Evolutionary conservation across 2,113 vertebrate genomes (phyloP), one percentile per base, ranked within the genome.

Genomic region (Lophotis ruficrista): DNA sequence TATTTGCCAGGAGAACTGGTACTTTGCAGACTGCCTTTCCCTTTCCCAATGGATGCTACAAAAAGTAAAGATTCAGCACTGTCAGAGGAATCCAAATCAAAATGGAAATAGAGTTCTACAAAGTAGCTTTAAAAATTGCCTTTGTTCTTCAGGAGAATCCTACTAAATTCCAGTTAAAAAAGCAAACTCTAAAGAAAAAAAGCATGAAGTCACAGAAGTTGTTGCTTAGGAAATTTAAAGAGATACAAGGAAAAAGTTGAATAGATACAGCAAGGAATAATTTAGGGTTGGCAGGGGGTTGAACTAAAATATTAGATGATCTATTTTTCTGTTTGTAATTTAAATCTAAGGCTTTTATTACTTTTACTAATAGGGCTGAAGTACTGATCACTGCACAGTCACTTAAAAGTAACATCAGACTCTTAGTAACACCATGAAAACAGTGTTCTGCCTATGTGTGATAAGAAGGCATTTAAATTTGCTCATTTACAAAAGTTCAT

Each of bases 381-480:
- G 53, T 79, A 92, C 83, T 35, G 58, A 93, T 96, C 73, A 69
- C 45, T 43, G 41, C 87, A 80, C 78, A 94, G 73, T 93, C 89
- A 53, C 94, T 78, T 91, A 91, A 90, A 96, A 96, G 92, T 76
- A 94, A 58, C 45, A 82, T 30, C n/a, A 61, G 75, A 70, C 53
- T 87, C 73, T 77, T 30, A 56, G 68, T 56, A 93, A 70, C 90
- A 60, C 57, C 72, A 43, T 1, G 18, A 96, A 94, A 93, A 61
- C 53, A 82, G 57, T 0, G 0, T 84, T 96, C 94, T 97, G 89
- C 80, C 80, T 68, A 53, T 58, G 38, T 89, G 77, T 79, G 89
- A 97, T 94, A 96, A 96, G 95, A 28, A 64, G 31, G 68, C 90
- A 76, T 96, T 97, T 78, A 89, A 90, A 96, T 94, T 95, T 90